Evolutionary conservation across 2,888 invertebrate genomes (phyloP), one percentile per base, ranked within the genome.

Genomic region (Lepidocyrtoides sp.): DNA sequence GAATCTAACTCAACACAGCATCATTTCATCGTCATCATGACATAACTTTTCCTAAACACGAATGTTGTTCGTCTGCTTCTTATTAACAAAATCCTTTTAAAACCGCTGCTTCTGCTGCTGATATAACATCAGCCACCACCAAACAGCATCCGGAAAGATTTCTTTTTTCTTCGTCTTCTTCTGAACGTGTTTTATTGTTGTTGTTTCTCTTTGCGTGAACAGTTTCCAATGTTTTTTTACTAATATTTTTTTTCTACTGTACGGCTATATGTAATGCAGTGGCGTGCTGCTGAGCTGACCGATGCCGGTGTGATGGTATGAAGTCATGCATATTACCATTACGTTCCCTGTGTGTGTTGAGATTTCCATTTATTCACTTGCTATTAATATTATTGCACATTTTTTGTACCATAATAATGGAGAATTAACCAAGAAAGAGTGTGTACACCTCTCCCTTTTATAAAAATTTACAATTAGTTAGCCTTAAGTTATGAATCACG

Each of bases 401-500:
- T 72, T 72, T 10, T 44, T 26, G 14, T 48, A 20, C 8, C 17
- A 60, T 60, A 60, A 60, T 26, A 60, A 60, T 51, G 32, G 72
- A 72, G 20, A 72, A 72, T 44, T 72, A 44, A 17, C 44, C 12
- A 1, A 23, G 44, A 44, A n/a, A n/a, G n/a, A n/a, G 72, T 72
- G 44, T 72, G 41, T 23, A 85, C 72, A 41, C 44, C 79, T 36
- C 87, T 79, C 44, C 60, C 60, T 66, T 87, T 69, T 36, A 7
- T 57, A 85, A 85, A 87, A 77, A 63, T 63, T 79, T 87, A 79
- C 87, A 87, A 77, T 87, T 87, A 79, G 77, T 86, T 87, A 66
- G 44, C 77, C 60, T 79, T 79, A 87, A 87, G 87, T 87, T 87
- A 87, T 87, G 87, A 87, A 87, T 87, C 87, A 87, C 87, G 87